These are phyloP conservation scores for Agonopterix heracliana DNA, from an alignment of 2,888 invertebrate species.

Conservation along the genomic window DNA sequence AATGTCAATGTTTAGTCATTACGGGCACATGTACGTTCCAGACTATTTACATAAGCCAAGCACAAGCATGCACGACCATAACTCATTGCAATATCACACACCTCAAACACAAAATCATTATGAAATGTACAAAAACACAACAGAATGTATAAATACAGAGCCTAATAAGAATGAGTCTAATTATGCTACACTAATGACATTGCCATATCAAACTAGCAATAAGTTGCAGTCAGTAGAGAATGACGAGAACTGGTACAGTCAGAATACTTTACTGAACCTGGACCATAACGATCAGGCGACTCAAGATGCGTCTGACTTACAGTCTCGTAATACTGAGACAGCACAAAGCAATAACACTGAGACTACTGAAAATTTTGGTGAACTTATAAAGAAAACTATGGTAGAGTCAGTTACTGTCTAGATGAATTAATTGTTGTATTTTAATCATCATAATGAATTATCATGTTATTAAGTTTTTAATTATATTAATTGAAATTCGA, in stretches of 20 bases:
- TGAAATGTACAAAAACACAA: slow-evolving; percentile 55
- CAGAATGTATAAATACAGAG: slow-evolving; percentile 61
- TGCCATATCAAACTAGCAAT: slow-evolving; percentile 77
- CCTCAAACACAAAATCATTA: slow-evolving; percentile 51
- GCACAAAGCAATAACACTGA: slow-evolving; percentile 40
- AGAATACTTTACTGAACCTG: slow-evolving; percentile 55
- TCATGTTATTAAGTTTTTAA: slow-evolving; percentile 64
- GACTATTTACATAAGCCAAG: slow-evolving; percentile 61
- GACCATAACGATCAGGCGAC: slow-evolving; percentile 55
- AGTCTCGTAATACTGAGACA: slow-evolving; percentile 29
- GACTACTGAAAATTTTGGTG: slow-evolving; percentile 86
- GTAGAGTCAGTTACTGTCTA: slow-evolving; percentile 93
- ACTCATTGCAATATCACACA: slow-evolving; percentile 48
- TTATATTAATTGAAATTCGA: slow-evolving; percentile 44
- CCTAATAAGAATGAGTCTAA: slow-evolving; percentile 63
- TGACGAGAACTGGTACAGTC: slow-evolving; percentile 70
- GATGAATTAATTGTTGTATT: slow-evolving; percentile 66
- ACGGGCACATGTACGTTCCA: slow-evolving; percentile 64
- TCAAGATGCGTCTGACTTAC: slow-evolving; percentile 46
- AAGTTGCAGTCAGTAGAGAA: slow-evolving; percentile 80
- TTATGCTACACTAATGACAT: slow-evolving; percentile 81
- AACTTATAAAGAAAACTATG: slow-evolving; percentile 94
- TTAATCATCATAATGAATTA: slow-evolving; percentile 54
- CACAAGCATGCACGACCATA: slow-evolving; percentile 45
- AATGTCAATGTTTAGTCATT: slow-evolving; percentile 69